phyloP scores from a whole-genome alignment of 2,113 vertebrate genomes.

The Epinephelus moara region DNA sequence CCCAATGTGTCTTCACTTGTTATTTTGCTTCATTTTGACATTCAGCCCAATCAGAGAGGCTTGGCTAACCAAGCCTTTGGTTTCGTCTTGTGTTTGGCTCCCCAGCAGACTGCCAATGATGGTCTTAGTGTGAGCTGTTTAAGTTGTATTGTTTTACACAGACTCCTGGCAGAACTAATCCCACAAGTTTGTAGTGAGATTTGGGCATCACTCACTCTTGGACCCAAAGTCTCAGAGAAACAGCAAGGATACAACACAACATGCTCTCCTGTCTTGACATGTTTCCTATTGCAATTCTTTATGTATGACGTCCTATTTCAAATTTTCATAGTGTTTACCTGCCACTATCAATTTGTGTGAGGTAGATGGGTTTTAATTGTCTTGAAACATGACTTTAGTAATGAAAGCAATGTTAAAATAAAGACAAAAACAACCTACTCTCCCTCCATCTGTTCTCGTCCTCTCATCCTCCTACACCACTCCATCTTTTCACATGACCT shows the following conservation, averaged over 20 bases:
- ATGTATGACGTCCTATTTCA: background rate
- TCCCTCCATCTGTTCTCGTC: constrained; percentile 15
- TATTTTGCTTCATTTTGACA: constrained; percentile 8
- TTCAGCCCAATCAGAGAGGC: background rate
- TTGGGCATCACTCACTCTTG: background rate
- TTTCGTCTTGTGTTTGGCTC: constrained; percentile 11
- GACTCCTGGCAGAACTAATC: constrained; percentile 47
- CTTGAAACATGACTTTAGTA: background rate
- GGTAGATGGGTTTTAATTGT: background rate
- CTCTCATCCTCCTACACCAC: constrained; percentile 11
- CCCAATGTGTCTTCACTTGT: background rate
- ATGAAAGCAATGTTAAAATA: background rate
- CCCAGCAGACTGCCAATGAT: background rate
- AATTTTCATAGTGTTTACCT: background rate
- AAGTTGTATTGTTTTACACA: constrained; percentile 2
- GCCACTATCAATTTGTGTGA: background rate
- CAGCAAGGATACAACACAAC: background rate
- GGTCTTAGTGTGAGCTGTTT: constrained; percentile 8
- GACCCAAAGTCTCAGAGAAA: background rate
- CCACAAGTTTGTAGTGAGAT: background rate
- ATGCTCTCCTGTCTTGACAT: background rate
- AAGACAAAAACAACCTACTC: background rate
- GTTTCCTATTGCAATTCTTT: background rate
- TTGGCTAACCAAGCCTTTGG: background rate
- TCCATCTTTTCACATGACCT: constrained; percentile 24